phyloP scores from a whole-genome alignment of 2,797 vertebrate genomes.

The Onychomys arenicola region DNA sequence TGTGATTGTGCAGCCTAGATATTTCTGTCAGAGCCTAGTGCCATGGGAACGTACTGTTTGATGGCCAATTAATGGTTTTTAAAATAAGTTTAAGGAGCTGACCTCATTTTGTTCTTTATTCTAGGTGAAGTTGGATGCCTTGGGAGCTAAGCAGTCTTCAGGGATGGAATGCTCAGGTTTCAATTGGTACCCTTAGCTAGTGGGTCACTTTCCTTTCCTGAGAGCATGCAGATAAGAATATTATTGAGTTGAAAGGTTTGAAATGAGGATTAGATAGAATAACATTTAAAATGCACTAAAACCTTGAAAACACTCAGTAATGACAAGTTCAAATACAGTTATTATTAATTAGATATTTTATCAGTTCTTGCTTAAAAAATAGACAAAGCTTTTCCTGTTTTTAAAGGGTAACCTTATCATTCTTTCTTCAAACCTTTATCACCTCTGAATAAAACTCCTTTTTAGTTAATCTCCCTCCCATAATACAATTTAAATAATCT shows the following conservation, averaged over 20 bases:
- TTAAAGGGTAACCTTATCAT: conserved; percentile 45
- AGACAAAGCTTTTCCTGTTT: not conserved
- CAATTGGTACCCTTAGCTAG: conserved; percentile 21
- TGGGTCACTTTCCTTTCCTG: conserved; percentile 57
- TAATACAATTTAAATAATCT: conserved; percentile 19
- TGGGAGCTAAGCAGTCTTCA: conserved; percentile 52
- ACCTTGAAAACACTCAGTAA: not conserved
- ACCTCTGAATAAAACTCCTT: not conserved
- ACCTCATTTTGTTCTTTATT: conserved; percentile 79
- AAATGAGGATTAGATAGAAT: not conserved
- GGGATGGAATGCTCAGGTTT: conserved; percentile 9
- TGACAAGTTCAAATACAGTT: not conserved
- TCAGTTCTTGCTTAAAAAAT: conserved; percentile 14
- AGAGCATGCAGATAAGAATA: conserved; percentile 9
- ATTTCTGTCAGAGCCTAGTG: conserved; percentile 75
- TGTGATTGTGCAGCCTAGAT: conserved; percentile 66
- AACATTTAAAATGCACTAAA: not conserved
- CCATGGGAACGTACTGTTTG: conserved; percentile 72
- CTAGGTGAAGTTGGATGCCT: conserved; percentile 72
- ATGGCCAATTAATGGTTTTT: conserved; percentile 77
- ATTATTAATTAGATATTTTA: conserved; percentile 40
- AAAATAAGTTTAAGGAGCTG: conserved; percentile 72
- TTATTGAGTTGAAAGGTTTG: not conserved
- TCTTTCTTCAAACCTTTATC: conserved; percentile 30
- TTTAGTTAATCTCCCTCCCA: not conserved